phyloP scores from a whole-genome alignment of 2,113 vertebrate genomes.

The Chaetops frenatus region DNA sequence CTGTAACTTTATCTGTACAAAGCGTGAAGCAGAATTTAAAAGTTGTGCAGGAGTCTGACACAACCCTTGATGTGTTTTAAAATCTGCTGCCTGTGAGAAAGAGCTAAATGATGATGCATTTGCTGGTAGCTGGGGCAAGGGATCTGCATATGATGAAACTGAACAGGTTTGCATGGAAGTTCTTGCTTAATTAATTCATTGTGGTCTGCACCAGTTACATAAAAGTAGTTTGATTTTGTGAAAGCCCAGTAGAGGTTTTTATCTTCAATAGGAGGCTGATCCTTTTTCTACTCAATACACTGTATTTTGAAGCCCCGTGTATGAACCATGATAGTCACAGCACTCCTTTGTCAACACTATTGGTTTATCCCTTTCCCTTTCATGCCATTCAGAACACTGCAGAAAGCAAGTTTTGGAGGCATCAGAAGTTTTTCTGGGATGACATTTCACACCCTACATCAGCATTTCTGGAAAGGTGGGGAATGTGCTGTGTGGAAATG shows the following conservation, averaged over 20 bases:
- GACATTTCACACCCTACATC: not conserved
- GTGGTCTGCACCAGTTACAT: not conserved
- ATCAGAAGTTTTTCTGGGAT: not conserved
- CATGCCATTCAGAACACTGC: not conserved
- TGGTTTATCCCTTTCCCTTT: not conserved
- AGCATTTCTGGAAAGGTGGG: not conserved
- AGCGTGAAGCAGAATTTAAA: not conserved
- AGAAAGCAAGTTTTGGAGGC: not conserved
- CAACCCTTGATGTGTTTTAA: not conserved
- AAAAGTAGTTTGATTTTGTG: not conserved
- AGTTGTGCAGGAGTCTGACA: not conserved
- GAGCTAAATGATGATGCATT: not conserved
- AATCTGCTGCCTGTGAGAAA: not conserved
- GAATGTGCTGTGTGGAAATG: not conserved
- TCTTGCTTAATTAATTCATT: not conserved
- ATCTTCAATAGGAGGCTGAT: not conserved
- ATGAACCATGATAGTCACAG: not conserved
- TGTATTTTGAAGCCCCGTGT: not conserved
- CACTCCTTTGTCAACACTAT: not conserved
- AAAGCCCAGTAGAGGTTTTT: not conserved
- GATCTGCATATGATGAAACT: not conserved
- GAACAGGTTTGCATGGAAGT: not conserved
- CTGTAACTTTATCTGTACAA: not conserved
- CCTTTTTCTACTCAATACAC: not conserved
- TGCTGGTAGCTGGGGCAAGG: not conserved